Base-by-base conservation (phyloP, 2,888 invertebrate genomes). In the Drosophila paranaensis region DNA sequence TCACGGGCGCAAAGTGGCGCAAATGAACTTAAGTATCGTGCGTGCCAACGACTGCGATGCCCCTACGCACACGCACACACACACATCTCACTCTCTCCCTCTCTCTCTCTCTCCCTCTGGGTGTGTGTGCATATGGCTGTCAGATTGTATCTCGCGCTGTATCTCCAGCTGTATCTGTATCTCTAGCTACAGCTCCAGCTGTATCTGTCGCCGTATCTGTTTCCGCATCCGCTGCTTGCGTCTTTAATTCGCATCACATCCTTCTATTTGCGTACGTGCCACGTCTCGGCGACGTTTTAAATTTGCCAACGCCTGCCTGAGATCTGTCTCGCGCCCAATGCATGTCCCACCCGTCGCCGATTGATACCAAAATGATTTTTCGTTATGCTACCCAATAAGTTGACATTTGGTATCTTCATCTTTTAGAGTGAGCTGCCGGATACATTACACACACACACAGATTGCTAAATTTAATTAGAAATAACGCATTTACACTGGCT, bases 231-330 rank as follows among this genome's bases (percentile, higher is more conserved):
- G 70, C 51, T 56, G 79, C 63, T 56, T 67, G 70, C 70, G 50
- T 73, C 84, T 89, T 84, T 87, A 89, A 84, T 84, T 84, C 89
- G 83, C 85, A 85, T 84, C 89, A 84, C 89, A 84, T 84, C 83
- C 88, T 81, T 84, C 76, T 84, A 89, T 84, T 89, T 84, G 89
- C 88, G 85, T 89, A 84, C 88, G 89, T 84, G 83, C 60, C 68
- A 45, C 68, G 63, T 55, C 10, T 66, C 25, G 25, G 4, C 4
- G 45, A 11, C 8, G 48, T 60, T 77, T 77, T 67, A 66, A 79
- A 75, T 56, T 76, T 70, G 50, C 53, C 56, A 43, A 48, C 50
- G 51, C 27, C 42, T 57, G 51, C 33, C 58, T 3, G 37, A 70
- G 60, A 51, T 53, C 48, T 54, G 25, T 65, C 13, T 48, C 10